These are phyloP conservation scores for Machaerirhynchus nigripectus DNA, from an alignment of 2,113 vertebrate genomes.

Conservation along the genomic window DNA sequence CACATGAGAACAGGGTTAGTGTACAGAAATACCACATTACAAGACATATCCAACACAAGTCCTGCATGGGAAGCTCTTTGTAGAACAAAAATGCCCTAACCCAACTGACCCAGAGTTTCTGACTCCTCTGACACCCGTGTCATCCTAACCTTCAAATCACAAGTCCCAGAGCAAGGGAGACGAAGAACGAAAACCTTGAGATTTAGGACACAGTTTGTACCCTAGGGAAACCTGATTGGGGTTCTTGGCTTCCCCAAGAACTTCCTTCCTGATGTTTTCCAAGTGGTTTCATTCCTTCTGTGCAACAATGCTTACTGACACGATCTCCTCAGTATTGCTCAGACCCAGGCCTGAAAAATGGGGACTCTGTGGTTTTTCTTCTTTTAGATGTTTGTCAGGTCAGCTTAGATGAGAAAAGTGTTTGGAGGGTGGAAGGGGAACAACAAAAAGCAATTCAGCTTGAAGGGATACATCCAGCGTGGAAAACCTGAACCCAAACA, in stretches of 20 bases:
- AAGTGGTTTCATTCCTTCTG: background rate
- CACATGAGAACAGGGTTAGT: background rate
- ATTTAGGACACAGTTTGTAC: background rate
- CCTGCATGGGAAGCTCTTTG: background rate
- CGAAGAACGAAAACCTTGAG: background rate
- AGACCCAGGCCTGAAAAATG: background rate
- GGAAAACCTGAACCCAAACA: background rate
- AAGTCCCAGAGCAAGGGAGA: background rate
- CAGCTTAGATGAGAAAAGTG: background rate
- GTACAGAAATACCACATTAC: background rate
- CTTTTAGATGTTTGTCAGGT: background rate
- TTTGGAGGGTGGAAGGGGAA: slow-evolving; percentile 6
- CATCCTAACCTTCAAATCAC: background rate
- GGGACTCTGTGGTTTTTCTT: background rate
- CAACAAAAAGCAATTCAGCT: background rate
- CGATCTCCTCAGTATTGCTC: background rate
- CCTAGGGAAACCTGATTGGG: background rate
- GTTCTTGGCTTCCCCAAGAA: background rate
- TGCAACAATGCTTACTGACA: background rate
- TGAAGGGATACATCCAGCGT: background rate
- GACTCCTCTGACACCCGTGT: background rate
- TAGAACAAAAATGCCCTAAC: background rate
- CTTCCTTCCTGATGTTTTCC: background rate
- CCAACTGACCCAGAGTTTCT: background rate
- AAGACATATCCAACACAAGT: background rate